Conservation (phyloP, 2,888 invertebrate species). For the Rhodophaea formosa region DNA sequence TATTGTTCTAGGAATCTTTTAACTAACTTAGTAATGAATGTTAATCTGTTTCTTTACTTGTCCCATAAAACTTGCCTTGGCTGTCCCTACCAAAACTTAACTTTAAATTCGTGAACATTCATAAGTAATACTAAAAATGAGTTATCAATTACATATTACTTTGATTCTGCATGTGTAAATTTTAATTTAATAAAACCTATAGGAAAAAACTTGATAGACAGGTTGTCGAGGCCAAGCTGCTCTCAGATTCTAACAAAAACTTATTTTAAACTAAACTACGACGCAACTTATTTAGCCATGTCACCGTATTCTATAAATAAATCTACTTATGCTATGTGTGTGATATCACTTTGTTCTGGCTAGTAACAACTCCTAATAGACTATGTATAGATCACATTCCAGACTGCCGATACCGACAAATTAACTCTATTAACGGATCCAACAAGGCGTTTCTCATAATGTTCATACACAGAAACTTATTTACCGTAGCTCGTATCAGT, state of each 20-base stretch:
- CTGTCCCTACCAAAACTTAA: background rate
- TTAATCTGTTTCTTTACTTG: no score
- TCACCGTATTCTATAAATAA: background rate
- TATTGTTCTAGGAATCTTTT: no score
- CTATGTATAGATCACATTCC: conserved; percentile 4
- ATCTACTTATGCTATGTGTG: background rate
- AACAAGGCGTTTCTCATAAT: conserved; percentile 18
- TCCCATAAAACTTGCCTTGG: no score
- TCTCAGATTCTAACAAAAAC: conserved; percentile 7
- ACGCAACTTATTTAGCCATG: background rate
- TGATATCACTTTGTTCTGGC: background rate
- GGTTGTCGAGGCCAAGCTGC: conserved; percentile 2
- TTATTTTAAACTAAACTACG: background rate
- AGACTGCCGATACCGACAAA: background rate
- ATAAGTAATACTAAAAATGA: no score
- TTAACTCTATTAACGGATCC: conserved; percentile 6
- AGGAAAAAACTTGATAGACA: background rate
- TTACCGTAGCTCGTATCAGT: conserved; percentile 20
- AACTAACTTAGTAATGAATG: no score
- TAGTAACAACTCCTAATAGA: background rate
- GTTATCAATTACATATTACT: background rate
- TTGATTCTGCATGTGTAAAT: background rate
- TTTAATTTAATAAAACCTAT: background rate
- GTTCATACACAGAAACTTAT: conserved; percentile 2
- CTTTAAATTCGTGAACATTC: no score